Evolutionary conservation across 2,113 vertebrate species (phyloP), one percentile per base, ranked within the genome.

Genomic region (Phalacrocorax brasilianus): DNA sequence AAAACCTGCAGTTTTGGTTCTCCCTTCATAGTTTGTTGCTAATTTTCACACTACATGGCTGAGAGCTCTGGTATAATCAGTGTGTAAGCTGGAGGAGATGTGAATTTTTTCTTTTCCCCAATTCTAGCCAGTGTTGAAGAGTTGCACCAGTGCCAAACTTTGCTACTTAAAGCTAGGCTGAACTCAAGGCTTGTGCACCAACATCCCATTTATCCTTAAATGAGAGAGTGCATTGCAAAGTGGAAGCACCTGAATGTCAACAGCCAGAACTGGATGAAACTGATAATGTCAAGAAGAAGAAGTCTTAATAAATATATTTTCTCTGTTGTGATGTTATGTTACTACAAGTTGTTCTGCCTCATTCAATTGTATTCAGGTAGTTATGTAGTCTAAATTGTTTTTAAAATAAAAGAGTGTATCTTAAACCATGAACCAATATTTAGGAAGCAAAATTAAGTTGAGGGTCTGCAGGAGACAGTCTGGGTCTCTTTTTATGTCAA

Each of bases 1-100:
- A 35, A 47, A 4, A 3, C 3, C 1, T 0, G 44, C 4, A 24
- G 7, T 47, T 85, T 71, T 65, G 2, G 4, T 80, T 15, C 70
- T 86, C 12, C 23, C 17, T 74, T 27, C 3, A 4, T n/a, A 73
- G 9, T 56, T 71, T 59, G 24, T 52, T 3, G 5, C 18, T 56
- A 44, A 35, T 38, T 91, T 85, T 84, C 10, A 22, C 44, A 15
- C 18, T 44, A 3, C 1, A 0, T 32, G 14, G 5, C 22, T 87
- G 42, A 71, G 28, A 73, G 6, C 12, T 33, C 56, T 71, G 19
- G 6, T 26, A 4, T 50, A 78, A 42, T 11, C n/a, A 42, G 12
- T 21, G 4, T 20, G 8, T n/a, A 78, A 56, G 3, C 49, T 88
- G 72, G 6, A 80, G 8, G 13, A 85, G 4, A 61, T 6, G 6